Conservation (phyloP, 2,888 invertebrate genomes). For the Drosophila monieri region DNA sequence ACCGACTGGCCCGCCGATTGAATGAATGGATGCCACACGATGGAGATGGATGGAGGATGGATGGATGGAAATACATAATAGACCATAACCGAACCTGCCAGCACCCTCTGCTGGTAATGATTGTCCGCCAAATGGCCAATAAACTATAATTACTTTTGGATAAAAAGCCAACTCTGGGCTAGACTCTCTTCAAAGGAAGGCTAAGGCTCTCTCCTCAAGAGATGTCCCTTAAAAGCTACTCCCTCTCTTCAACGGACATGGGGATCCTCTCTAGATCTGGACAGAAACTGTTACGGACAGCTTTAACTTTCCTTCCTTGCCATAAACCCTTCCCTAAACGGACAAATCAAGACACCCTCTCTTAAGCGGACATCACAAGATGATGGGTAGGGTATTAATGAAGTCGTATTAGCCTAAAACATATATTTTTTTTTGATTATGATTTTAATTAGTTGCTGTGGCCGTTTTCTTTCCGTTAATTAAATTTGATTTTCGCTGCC, state of each 20-base stretch:
- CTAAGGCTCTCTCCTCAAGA: too few relatives aligned
- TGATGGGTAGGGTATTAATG: conserved; percentile 2
- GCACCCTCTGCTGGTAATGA: conserved; percentile 5
- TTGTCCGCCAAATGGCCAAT: not conserved
- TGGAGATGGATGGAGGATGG: not conserved
- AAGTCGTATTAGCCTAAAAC: not conserved
- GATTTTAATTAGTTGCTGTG: conserved; percentile 43
- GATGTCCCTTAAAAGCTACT: too few relatives aligned
- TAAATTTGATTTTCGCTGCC: conserved; percentile 63
- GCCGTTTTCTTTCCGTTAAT: conserved; percentile 51
- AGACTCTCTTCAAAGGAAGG: not conserved
- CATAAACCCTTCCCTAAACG: too few relatives aligned
- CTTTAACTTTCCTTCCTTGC: too few relatives aligned
- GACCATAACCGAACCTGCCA: not conserved
- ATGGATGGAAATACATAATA: not conserved
- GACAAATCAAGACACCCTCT: not conserved
- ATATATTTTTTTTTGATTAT: conserved; percentile 26
- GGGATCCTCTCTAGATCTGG: not conserved
- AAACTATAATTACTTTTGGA: not conserved
- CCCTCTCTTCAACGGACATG: not conserved
- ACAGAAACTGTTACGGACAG: not conserved
- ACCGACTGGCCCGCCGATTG: conserved; percentile 31
- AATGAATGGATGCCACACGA: conserved; percentile 35
- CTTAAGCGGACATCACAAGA: not conserved
- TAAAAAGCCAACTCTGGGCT: not conserved